Evolutionary conservation across 30 jellyfish, hydroid and myxozoan species (phyloP), one percentile per base, ranked within the genome.

Genomic region (Turritopsis dohrnii): DNA sequence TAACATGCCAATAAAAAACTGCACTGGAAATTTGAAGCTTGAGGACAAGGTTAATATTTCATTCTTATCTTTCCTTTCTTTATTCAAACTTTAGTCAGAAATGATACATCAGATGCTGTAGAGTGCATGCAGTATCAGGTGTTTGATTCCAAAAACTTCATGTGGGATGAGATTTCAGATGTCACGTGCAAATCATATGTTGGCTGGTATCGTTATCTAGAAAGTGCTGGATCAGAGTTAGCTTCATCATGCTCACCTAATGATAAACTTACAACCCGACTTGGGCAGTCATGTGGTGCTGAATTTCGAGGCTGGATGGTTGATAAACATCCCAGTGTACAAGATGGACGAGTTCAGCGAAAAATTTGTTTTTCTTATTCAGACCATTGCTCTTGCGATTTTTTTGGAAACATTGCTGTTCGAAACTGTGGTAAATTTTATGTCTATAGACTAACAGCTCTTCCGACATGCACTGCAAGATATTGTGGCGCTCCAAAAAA

Each of bases 351-450:
- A 29, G 96, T 83, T 26, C 31, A 31, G 16, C 79, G 97, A 75
- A 87, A 79, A 29, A 87, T 91, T 4, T 91, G 97, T 84, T 91
- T 91, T 76, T 87, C 97, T 13, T 76, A 81, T 27, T 8, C 82
- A 52, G 83, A 53, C 65, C 84, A 71, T 28, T 91, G 97, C 77
- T 29, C 54, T 1, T 91, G 97, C 66, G 90, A 72, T 8, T 91
- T 72, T 75, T 29, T 52, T 28, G 72, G 83, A 31, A 52, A 84
- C 21, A 91, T 87, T 52, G 65, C 79, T 74, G 96, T 87, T 29
- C 82, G 88, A 80, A 91, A 91, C 75, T 91, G 97, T 71, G 97
- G 97, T 25, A 71, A 74, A 20, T 91, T 71, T 71, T 87, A 76
- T 81, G 94, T 91, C 19, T 91, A 91, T 66, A 75, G 86, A 31